These are phyloP conservation scores for Euplagia quadripunctaria DNA, from an alignment of 2,888 invertebrate genomes.

Conservation along the genomic window DNA sequence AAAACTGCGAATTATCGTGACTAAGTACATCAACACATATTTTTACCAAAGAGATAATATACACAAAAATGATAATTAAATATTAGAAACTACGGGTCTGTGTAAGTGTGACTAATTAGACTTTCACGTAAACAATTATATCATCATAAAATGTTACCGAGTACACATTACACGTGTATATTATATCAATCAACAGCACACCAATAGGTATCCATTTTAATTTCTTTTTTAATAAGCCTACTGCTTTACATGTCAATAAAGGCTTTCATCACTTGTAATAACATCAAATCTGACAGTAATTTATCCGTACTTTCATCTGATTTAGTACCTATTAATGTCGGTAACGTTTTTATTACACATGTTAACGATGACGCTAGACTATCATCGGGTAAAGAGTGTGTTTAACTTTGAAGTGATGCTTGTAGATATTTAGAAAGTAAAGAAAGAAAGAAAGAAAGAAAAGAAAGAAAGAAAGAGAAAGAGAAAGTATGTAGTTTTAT, in stretches of 20 bases:
- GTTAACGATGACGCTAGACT: slow-evolving; percentile 32
- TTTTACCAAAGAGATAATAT: slow-evolving; percentile 3
- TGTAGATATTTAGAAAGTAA: too few relatives aligned
- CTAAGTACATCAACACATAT: slow-evolving; percentile 1
- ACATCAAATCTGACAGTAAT: slow-evolving; percentile 32
- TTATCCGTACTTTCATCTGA: slow-evolving; percentile 50
- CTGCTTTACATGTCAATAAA: slow-evolving; percentile 29
- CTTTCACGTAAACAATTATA: slow-evolving; percentile 25
- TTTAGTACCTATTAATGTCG: slow-evolving; percentile 44
- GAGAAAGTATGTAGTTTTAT: slow-evolving; percentile 51
- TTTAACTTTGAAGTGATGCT: slow-evolving; percentile 31
- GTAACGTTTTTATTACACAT: slow-evolving; percentile 50
- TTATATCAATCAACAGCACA: slow-evolving; percentile 19
- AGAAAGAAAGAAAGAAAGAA: too few relatives aligned
- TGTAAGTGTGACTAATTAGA: slow-evolving; percentile 14
- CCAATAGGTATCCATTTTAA: slow-evolving; percentile 20
- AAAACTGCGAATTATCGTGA: not conserved
- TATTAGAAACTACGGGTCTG: slow-evolving; percentile 14
- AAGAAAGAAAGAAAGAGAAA: too few relatives aligned
- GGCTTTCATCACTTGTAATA: slow-evolving; percentile 29
- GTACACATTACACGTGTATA: slow-evolving; percentile 22
- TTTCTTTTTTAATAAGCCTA: slow-evolving; percentile 15
- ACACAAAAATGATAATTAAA: slow-evolving; percentile 17
- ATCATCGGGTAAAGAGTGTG: slow-evolving; percentile 34
- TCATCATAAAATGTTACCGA: slow-evolving; percentile 17